phyloP scores from a whole-genome alignment of 2,797 vertebrate species.

The Martes flavigula region DNA sequence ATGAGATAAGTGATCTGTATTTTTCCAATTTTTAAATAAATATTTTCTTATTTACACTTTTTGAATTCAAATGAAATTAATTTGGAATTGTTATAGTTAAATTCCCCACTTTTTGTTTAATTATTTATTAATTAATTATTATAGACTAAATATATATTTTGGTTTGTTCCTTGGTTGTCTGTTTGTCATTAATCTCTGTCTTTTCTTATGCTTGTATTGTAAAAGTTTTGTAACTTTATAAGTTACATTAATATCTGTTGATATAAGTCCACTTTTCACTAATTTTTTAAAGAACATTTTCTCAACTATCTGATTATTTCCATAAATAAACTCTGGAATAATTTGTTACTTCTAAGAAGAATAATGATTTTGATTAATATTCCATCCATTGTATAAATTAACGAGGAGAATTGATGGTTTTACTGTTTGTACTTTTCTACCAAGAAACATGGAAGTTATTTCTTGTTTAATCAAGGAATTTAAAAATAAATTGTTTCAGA shows the following conservation, averaged over 20 bases:
- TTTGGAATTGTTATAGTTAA: constrained; percentile 12
- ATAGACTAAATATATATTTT: background rate
- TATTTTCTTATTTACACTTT: background rate
- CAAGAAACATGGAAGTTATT: background rate
- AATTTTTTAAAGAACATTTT: background rate
- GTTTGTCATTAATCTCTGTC: background rate
- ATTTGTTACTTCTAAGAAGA: background rate
- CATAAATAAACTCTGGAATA: background rate
- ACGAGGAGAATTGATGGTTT: constrained; percentile 14
- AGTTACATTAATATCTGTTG: background rate
- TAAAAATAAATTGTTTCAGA: background rate
- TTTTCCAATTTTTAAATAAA: background rate
- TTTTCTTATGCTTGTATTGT: background rate
- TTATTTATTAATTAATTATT: background rate
- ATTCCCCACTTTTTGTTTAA: background rate
- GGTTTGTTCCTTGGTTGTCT: background rate
- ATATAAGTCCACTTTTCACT: background rate
- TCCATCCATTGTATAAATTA: constrained; percentile 4
- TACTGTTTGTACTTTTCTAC: background rate
- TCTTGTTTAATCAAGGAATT: background rate
- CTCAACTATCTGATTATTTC: background rate
- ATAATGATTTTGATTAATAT: background rate
- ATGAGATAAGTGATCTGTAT: background rate
- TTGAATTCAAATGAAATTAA: constrained; percentile 14
- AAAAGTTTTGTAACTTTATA: constrained; percentile 22